Base-by-base conservation (phyloP, 1,140 invertebrate species). In the Lucilia sericata region DNA sequence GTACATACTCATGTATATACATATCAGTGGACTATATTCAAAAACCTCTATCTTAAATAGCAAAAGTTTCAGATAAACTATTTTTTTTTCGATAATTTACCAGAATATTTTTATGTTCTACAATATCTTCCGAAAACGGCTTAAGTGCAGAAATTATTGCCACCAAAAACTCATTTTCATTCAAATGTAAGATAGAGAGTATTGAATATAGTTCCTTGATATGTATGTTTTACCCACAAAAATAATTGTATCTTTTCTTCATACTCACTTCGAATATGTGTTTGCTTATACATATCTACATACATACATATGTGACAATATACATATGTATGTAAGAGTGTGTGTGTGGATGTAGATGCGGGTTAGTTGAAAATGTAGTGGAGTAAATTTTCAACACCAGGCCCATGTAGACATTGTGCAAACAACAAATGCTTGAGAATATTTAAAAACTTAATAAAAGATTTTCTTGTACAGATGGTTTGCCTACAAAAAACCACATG, bases 241-340 rank as follows among this genome's bases (percentile, higher is more conserved):
- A 70, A 70, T 70, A 70, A 70, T 70, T 70, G n/a, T 70, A 21
- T 70, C 65, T 70, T 70, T 70, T 70, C 19, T 70, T n/a, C 21
- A 2, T 21, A 8, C 65, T 5, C 5, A 25, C 65, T 70, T 25
- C n/a, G 55, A 60, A 60, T n/a, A 21, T 25, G 65, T 21, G n/a
- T 21, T n/a, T 70, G 65, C 19, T 3, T 70, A 70, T 21, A 5
- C 13, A 55, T 55, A 55, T 55, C 4, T 42, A 42, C 42, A 10
- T 42, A 3, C 25, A 30, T 42, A 8, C 42, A 42, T 30, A 42
- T 42, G 42, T 42, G 42, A 7, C 42, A 10, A 10, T 7, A 10
- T 42, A 42, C 42, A 5, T 42, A 42, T 42, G 5, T 60, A 60
- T 30, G 55, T 60, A 17, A 7, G 55, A 14, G n/a, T 60, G 51